Evolutionary conservation across 2,113 vertebrate genomes (phyloP).

Genomic region (Pluvianellus socialis): DNA sequence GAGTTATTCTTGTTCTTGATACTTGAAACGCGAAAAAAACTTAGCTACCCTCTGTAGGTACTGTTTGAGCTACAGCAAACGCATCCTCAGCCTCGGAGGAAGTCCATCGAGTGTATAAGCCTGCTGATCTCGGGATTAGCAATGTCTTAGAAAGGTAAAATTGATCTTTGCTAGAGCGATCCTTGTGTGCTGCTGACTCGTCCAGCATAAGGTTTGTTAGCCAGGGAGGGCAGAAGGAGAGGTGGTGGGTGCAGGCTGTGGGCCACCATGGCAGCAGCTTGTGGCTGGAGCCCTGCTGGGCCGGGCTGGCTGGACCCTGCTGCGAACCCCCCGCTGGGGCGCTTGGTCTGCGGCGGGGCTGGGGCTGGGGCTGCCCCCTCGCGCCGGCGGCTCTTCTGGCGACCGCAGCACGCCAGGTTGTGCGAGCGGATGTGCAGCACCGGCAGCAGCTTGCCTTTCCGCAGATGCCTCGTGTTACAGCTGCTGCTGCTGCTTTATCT

Average conservation of each 20-base stretch:
- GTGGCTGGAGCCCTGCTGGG: neutral
- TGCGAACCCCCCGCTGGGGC: fast-evolving
- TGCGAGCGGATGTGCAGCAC: neutral
- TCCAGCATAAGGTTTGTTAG: no score
- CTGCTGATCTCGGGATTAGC: neutral
- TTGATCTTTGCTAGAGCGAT: neutral
- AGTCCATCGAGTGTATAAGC: neutral
- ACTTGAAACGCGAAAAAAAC: neutral
- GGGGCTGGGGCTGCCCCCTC: neutral
- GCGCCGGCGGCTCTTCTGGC: fast-evolving
- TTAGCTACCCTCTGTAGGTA: neutral
- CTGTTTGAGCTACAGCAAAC: neutral
- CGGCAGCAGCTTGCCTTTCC: neutral
- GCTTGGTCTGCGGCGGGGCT: fast-evolving
- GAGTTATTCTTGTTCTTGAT: neutral
- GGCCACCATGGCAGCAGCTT: neutral
- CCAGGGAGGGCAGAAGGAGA: no score
- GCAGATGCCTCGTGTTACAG: neutral
- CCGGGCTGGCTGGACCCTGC: neutral
- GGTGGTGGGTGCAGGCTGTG: no score
- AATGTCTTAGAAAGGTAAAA: neutral
- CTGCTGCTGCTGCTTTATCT: neutral
- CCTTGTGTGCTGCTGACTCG: neutral
- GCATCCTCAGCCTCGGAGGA: neutral
- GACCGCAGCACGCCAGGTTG: fast-evolving